Evolutionary conservation across 2,888 invertebrate genomes (phyloP).

Genomic region (Xestoiulus laeticollis): DNA sequence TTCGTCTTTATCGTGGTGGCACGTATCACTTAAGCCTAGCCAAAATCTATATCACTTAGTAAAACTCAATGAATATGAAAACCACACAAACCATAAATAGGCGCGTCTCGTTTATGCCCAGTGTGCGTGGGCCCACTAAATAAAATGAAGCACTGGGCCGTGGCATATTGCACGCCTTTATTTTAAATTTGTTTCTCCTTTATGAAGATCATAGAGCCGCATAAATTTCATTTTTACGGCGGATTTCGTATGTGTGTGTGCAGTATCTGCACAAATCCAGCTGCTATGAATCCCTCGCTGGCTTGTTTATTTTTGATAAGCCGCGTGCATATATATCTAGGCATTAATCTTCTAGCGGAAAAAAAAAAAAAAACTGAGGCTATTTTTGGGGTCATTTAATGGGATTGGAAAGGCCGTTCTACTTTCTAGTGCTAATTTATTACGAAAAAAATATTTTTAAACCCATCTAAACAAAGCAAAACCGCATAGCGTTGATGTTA

Average conservation of each 20-base stretch:
- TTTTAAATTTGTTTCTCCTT: background rate
- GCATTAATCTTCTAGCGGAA: background rate
- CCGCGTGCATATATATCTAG: background rate
- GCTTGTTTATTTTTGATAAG: background rate
- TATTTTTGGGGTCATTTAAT: background rate
- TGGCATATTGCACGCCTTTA: background rate
- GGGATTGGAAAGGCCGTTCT: too few species aligned
- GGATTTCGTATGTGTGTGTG: background rate
- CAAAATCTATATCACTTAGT: background rate
- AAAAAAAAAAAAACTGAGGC: background rate
- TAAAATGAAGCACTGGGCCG: background rate
- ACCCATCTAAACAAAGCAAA: too few species aligned
- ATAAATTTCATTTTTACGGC: background rate
- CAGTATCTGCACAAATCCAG: background rate
- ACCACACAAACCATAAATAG: background rate
- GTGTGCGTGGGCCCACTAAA: background rate
- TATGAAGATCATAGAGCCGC: background rate
- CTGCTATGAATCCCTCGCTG: background rate
- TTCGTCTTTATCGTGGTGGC: too few species aligned
- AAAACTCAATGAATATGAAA: background rate
- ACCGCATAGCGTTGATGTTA: too few species aligned
- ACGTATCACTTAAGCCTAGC: background rate
- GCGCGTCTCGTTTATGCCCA: background rate
- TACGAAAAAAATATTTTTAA: too few species aligned
- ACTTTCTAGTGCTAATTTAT: too few species aligned